phyloP scores from a whole-genome alignment of 1,140 invertebrate species.

The Rhagoletis pomonella region DNA sequence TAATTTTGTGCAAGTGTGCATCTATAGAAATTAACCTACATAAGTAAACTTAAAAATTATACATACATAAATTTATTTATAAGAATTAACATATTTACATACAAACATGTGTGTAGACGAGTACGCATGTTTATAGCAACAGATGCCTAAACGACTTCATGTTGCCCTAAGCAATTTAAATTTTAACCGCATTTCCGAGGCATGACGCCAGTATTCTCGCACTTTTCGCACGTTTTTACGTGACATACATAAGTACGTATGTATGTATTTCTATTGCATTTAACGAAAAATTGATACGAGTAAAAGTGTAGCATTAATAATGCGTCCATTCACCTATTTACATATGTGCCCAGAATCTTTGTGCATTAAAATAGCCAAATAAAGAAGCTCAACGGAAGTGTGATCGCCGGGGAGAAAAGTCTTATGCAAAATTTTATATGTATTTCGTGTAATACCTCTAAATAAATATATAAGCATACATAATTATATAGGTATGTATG shows the following conservation, averaged over 20 bases:
- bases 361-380: constrained; percentile 35
- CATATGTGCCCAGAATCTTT: constrained; percentile 39
- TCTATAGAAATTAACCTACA: not conserved
- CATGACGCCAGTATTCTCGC: too few species aligned
- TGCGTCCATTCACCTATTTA: not conserved
- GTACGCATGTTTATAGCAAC: not conserved
- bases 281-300: too few species aligned
- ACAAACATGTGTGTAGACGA: not conserved
- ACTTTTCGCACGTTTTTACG: too few species aligned
- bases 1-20: not conserved
- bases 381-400: not conserved
- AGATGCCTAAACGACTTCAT: not conserved
- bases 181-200: too few species aligned
- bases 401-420: not conserved
- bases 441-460: too few species aligned
- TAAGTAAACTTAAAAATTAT: not conserved
- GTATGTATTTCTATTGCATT: not conserved
- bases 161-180: not conserved
- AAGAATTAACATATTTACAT: not conserved
- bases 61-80: not conserved
- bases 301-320: not conserved
- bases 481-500: too few species aligned
- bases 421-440: not conserved
- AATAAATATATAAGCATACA: too few species aligned
- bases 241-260: not conserved